Percentiles rank a stretch among this genome's conserved stretches.
Conservation (phyloP, 2,888 invertebrate species). For the Trachelus troglodyta region DNA sequence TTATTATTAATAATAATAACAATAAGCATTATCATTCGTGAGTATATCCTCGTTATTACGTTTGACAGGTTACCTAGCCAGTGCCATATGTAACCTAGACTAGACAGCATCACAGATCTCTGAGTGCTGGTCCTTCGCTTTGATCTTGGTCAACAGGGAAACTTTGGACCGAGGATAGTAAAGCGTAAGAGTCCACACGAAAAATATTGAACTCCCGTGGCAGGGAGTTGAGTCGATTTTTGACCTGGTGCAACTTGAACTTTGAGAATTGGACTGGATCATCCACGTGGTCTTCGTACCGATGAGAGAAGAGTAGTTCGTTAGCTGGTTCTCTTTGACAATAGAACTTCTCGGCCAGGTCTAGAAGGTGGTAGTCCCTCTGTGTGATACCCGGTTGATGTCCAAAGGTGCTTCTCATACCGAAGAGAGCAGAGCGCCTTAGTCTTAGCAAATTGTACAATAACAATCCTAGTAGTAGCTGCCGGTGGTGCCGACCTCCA, state of each 20-base stretch:
- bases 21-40: not conserved
- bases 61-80: slow-evolving; percentile 36
- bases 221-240: not conserved
- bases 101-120: slow-evolving; percentile 43
- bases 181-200: not conserved
- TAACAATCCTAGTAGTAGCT: slow-evolving; percentile 63
- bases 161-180: slow-evolving; percentile 49
- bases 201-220: not conserved
- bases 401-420: slow-evolving; percentile 65
- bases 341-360: slow-evolving; percentile 52
- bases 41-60: slow-evolving; percentile 48
- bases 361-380: slow-evolving; percentile 29
- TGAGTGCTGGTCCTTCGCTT: slow-evolving; percentile 48
- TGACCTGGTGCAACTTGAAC: not conserved
- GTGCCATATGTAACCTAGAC: slow-evolving; percentile 9
- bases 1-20: not conserved
- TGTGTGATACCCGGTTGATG: slow-evolving; percentile 62
- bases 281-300: not conserved
- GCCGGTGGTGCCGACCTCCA: slow-evolving; percentile 14
- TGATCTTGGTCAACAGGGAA: slow-evolving; percentile 63
- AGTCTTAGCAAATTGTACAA: slow-evolving; percentile 66
- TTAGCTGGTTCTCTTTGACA: slow-evolving; percentile 44
- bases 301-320: not conserved
- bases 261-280: not conserved
- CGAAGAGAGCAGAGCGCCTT: slow-evolving; percentile 43